A percentile compares a stretch with the other conserved stretches of the same genome.
phyloP scores from a whole-genome alignment of 1,140 invertebrate species.

The Drosophila rufa region DNA sequence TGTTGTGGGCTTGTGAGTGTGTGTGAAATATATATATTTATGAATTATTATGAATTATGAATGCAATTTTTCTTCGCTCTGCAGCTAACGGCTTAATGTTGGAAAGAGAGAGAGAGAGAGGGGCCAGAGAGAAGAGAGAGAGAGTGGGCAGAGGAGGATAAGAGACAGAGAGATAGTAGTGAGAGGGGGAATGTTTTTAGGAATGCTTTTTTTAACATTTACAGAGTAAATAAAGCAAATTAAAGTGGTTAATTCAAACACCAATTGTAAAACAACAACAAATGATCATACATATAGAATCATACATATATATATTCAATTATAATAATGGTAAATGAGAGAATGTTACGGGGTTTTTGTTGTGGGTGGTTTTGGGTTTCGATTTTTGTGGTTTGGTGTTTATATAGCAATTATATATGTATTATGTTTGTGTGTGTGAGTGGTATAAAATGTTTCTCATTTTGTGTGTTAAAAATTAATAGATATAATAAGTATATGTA shows the following conservation, averaged over 20 bases:
- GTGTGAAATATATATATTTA: conserved; percentile 16
- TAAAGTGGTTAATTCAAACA: conserved; percentile 49
- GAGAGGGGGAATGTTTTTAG: conserved; percentile 35
- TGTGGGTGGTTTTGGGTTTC: conserved; percentile 25
- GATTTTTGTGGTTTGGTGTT: conserved; percentile 16
- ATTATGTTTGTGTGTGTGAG: conserved; percentile 39
- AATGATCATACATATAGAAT: conserved; percentile 67
- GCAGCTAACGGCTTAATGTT: conserved; percentile 40
- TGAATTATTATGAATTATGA: conserved; percentile 18
- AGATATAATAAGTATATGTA: conserved; percentile 63
- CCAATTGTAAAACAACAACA: conserved; percentile 62
- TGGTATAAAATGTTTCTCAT: conserved; percentile 41
- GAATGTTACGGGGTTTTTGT: conserved; percentile 35
- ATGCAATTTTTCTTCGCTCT: conserved; percentile 36
- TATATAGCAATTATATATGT: conserved; percentile 45
- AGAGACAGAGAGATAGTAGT: conserved; percentile 24
- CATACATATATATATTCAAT: conserved; percentile 51
- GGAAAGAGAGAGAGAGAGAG: conserved; percentile 19
- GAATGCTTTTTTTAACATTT: conserved; percentile 35
- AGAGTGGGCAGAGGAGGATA: not conserved
- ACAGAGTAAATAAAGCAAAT: conserved; percentile 39
- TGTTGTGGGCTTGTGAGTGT: conserved; percentile 12
- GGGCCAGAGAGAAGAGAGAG: not conserved
- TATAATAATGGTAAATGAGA: conserved; percentile 65
- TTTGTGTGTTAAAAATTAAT: conserved; percentile 67